Base-by-base conservation (phyloP, 2,113 vertebrate species). In the Epinephelus lanceolatus region DNA sequence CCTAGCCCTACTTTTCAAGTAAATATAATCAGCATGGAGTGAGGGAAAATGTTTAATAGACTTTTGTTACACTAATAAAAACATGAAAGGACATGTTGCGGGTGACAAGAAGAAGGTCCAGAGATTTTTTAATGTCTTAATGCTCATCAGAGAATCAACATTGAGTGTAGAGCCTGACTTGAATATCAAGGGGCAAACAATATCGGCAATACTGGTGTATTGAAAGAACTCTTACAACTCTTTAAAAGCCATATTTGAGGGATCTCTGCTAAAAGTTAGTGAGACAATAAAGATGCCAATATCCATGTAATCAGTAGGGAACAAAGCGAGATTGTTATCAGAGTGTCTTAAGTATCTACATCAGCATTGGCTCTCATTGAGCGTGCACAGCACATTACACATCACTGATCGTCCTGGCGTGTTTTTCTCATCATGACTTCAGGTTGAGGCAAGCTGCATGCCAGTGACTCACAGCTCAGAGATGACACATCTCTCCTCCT, bases 401-500 rank as follows among this genome's bases (percentile, higher is more conserved):
- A 62, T 57, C 45, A 25, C 5, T 61, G 69, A 53, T 18, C 2
- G 27, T 83, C 59, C 19, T 47, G 19, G 5, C 75, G 78, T 79
- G 74, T 70, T 79, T 78, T 62, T 53, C 78, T 80, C 76, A 52
- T 78, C 14, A n/a, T 12, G 42, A 49, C 52, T 80, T 75, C 60
- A 69, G 80, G 71, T 75, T 80, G 51, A 57, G 57, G 30, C 67
- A 30, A 37, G 78, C 45, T 70, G 59, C 76, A 51, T 66, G 69
- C n/a, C 52, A 2, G 73, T 86, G 85, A 91, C 80, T 89, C 87
- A 87, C 68, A 70, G 66, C 76, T 65, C 61, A 70, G 14, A 79
- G 71, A 74, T 86, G 87, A 87, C 67, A 79, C 87, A 88, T 81
- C 83, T 81, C 73, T 87, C 73, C 73, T 76, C 82, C 59, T 87